Evolutionary conservation across 2,888 invertebrate species (phyloP).

Genomic region (Hirtodrosophila alboralis): DNA sequence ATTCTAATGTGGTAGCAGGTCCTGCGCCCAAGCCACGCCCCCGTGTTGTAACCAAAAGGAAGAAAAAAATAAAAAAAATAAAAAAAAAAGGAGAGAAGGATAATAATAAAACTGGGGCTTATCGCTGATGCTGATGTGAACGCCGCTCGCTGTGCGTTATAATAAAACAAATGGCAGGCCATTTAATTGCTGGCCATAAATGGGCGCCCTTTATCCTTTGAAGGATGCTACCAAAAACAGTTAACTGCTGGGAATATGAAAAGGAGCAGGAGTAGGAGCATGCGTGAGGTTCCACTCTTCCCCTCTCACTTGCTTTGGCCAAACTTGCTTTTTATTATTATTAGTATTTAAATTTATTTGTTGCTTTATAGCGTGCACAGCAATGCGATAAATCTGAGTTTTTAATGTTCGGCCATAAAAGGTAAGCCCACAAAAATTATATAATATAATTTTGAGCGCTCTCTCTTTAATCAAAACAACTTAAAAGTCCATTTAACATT

Average conservation of each 20-base stretch:
- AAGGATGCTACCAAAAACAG: conserved; percentile 57
- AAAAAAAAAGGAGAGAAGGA: too few relatives aligned
- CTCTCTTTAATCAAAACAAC: conserved; percentile 65
- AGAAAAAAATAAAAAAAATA: conserved; percentile 18
- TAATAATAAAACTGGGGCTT: conserved; percentile 76
- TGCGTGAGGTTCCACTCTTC: too few relatives aligned
- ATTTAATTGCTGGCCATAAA: conserved; percentile 82
- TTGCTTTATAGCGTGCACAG: conserved; percentile 75
- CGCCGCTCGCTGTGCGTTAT: conserved; percentile 60
- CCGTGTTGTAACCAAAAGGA: conserved; percentile 7
- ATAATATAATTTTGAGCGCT: conserved; percentile 47
- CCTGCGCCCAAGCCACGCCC: conserved; percentile 39
- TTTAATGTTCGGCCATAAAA: conserved; percentile 74
- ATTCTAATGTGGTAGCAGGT: conserved; percentile 70
- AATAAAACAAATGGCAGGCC: conserved; percentile 82
- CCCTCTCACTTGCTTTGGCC: conserved; percentile 24
- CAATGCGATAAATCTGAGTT: conserved; percentile 74
- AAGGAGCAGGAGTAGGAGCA: conserved; percentile 8
- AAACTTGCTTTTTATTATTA: conserved; percentile 68
- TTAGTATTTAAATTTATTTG: conserved; percentile 80
- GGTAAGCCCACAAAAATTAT: conserved; percentile 72
- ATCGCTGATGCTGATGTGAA: conserved; percentile 73
- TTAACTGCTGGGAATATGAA: conserved; percentile 13
- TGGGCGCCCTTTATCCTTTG: conserved; percentile 75
- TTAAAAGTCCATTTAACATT: conserved; percentile 75